Percentiles rank a stretch among this genome's conserved stretches.
These are phyloP conservation scores for Suncus etruscus DNA, from an alignment of 2,113 vertebrate species.

Conservation along the genomic window DNA sequence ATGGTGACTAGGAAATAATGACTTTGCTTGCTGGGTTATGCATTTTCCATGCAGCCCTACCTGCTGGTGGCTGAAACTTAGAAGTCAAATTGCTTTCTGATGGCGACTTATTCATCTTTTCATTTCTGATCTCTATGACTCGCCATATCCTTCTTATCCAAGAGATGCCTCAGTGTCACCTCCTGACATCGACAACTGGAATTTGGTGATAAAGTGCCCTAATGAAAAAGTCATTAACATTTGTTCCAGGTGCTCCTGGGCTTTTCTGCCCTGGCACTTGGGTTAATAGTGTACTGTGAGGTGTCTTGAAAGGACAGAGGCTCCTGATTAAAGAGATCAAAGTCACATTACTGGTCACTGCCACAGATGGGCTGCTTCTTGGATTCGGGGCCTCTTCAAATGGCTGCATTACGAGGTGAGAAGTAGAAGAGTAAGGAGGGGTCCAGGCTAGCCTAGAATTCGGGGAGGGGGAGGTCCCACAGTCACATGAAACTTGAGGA, in stretches of 20 bases:
- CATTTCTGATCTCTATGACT: slow-evolving; percentile 46
- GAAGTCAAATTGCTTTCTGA: slow-evolving; percentile 25
- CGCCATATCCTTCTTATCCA: slow-evolving; percentile 47
- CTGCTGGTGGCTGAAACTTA: not conserved
- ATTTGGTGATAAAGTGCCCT: slow-evolving; percentile 22
- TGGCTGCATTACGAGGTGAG: not conserved
- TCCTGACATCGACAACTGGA: not conserved
- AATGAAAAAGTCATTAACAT: slow-evolving; percentile 64
- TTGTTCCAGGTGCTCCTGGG: slow-evolving; percentile 17
- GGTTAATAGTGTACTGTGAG: slow-evolving; percentile 4
- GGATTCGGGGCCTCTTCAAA: not conserved
- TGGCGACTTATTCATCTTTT: slow-evolving; percentile 40
- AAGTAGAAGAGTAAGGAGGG: not conserved
- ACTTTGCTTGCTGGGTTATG: not conserved
- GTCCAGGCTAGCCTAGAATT: rapidly evolving
- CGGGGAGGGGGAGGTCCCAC: rapidly evolving
- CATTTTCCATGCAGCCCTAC: not conserved
- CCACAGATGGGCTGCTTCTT: not conserved
- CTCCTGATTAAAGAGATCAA: slow-evolving; percentile 42
- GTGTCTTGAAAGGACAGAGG: slow-evolving; percentile 61
- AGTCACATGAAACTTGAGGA: not conserved
- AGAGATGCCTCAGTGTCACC: slow-evolving; percentile 42
- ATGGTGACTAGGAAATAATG: not conserved
- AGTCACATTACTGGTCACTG: not conserved
- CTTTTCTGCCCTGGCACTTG: not conserved